Evolutionary conservation across 2,888 invertebrate species (phyloP), one percentile per base, ranked within the genome.

Genomic region (Digitonthophagus gazella): DNA sequence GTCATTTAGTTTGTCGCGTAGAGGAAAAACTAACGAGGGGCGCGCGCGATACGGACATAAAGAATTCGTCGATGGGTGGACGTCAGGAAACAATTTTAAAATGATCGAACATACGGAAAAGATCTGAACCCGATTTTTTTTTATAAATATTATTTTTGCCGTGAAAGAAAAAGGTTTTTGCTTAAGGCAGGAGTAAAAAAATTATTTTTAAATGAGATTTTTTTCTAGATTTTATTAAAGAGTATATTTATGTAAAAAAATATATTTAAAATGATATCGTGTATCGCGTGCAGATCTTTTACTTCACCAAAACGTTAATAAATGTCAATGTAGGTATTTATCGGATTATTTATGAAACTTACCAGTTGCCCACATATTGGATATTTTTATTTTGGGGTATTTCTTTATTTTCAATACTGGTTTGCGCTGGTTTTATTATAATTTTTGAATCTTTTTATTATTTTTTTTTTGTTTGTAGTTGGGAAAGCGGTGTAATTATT

Each of bases 91-190:
- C 3, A 11, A 44, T 44, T 72, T 74, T 79, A 79, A 80, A 80
- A 80, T 81, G 81, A 80, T 76, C 80, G 81, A 79, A 80, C 81
- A 80, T 80, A 75, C 70, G 64, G 67, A 67, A 76, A 75, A 76
- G 75, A 78, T 78, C 78, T 79, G 79, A 72, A 79, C 78, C 78
- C 77, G 78, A 76, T 76, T 67, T 22, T 69, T 66, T 22, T 22
- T 68, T 68, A 28, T 65, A 20, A 58, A 65, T 61, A 69, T 54
- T 22, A 57, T 22, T 20, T 44, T 44, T 44, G 28, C 2, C 2
- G 61, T 19, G 57, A 3, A 61, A 19, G 61, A 61, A n/a, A 18
- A 44, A 54, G 8, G 44, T 65, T 54, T 15, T 65, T 55, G 16
- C 19, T 57, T 58, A 63, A 14, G 20, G 58, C 15, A 20, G 20